These are phyloP conservation scores for Cerceris rybyensis DNA, from an alignment of 2,888 invertebrate species.

Conservation along the genomic window DNA sequence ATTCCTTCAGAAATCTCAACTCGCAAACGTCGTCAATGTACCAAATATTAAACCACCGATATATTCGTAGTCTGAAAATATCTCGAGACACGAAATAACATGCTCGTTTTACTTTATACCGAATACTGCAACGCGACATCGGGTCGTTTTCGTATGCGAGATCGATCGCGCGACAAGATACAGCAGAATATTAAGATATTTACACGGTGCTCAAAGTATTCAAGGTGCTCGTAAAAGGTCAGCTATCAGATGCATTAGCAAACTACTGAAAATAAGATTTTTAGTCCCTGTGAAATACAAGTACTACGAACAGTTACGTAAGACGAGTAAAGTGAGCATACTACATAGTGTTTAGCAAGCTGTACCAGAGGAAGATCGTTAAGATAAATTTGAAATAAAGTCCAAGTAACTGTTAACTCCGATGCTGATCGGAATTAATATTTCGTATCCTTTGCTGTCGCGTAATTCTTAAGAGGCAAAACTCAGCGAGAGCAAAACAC, in stretches of 20 bases:
- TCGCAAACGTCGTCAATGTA: too few species aligned
- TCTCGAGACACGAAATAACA: too few species aligned
- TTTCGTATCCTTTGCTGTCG: conserved; percentile 13
- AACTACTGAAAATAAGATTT: conserved; percentile 20
- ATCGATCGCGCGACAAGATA: conserved; percentile 31
- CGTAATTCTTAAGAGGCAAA: conserved; percentile 14
- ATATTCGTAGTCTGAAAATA: too few species aligned
- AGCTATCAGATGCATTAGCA: conserved; percentile 8
- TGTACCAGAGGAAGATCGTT: conserved; percentile 22
- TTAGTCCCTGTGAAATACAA: conserved; percentile 20
- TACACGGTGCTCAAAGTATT: conserved; percentile 8
- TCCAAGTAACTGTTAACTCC: conserved; percentile 22
- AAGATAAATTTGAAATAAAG: conserved; percentile 27
- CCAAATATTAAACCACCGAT: too few species aligned
- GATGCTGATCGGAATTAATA: conserved; percentile 13
- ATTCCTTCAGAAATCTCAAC: too few species aligned
- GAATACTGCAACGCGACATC: neutral
- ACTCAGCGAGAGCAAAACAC: conserved; percentile 24
- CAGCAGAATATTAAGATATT: conserved; percentile 17
- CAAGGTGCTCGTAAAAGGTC: conserved; percentile 7
- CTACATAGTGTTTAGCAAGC: conserved; percentile 42
- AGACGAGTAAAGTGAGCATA: conserved; percentile 16
- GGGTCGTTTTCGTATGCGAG: neutral
- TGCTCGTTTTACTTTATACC: neutral
- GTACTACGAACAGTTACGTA: conserved; percentile 21